Evolutionary conservation across 2,113 vertebrate species (phyloP).

Genomic region (Falco punctatus): DNA sequence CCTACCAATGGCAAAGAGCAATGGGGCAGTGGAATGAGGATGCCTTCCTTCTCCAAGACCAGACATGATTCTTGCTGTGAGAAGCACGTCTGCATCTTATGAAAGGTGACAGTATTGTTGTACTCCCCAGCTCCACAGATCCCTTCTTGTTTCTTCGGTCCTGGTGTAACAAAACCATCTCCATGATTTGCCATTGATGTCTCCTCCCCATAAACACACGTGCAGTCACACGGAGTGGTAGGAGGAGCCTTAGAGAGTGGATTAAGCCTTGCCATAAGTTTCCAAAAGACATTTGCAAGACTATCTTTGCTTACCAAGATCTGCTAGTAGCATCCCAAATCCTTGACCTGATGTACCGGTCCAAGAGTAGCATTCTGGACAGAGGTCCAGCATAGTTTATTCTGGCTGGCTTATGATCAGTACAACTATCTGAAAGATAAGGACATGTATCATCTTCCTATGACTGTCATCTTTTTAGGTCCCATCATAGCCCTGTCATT

Average conservation of each 20-base stretch:
- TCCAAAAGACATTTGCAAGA: neutral
- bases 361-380: neutral
- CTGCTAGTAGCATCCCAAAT: neutral
- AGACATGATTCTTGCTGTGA: neutral
- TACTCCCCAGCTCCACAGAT: neutral
- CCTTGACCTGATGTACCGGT: neutral
- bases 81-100: neutral
- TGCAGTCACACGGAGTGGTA: rapidly evolving
- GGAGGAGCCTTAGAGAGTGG: neutral
- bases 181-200: neutral
- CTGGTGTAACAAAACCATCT: neutral
- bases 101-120: neutral
- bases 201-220: neutral
- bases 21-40: neutral
- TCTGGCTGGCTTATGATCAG: neutral
- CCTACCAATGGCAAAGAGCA: neutral
- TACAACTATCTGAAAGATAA: neutral
- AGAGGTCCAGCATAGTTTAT: neutral
- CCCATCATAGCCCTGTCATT: neutral
- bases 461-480: neutral
- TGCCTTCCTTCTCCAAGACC: neutral
- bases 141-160: neutral
- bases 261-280: neutral
- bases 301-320: neutral
- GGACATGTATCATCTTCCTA: neutral